These are phyloP conservation scores for Aproaerema taeniolella DNA, from an alignment of 2,888 invertebrate species.

Conservation along the genomic window DNA sequence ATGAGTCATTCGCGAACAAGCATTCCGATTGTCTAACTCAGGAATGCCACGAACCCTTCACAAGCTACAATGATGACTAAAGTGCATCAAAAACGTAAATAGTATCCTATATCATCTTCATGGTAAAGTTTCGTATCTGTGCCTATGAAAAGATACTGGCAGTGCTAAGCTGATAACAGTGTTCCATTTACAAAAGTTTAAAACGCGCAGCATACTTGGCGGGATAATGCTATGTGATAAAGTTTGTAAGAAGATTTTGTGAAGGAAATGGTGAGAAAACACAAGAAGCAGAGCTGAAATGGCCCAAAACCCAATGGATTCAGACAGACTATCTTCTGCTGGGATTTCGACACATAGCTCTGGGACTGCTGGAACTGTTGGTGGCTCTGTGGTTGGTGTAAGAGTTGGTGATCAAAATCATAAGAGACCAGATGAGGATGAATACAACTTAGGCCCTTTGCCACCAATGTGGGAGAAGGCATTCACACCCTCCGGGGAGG, in stretches of 20 bases:
- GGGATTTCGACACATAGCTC: conserved; percentile 71
- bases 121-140: not conserved
- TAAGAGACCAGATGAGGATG: conserved; percentile 79
- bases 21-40: conserved; percentile 62
- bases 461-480: conserved; percentile 99
- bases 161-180: not conserved
- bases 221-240: conserved; percentile 18
- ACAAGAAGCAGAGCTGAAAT: conserved; percentile 37
- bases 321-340: conserved; percentile 68
- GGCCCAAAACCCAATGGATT: conserved; percentile 69
- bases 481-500: conserved; percentile 96
- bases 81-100: conserved; percentile 23
- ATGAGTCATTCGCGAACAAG: conserved; percentile 65
- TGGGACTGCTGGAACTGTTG: conserved; percentile 65
- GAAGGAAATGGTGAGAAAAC: not conserved
- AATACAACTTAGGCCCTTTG: conserved; percentile 91
- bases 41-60: too few species aligned
- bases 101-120: conserved; percentile 1
- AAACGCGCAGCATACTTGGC: conserved; percentile 15
- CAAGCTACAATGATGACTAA: conserved; percentile 61
- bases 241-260: not conserved
- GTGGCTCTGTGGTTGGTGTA: conserved; percentile 68
- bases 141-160: conserved; percentile 1
- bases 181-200: conserved; percentile 20
- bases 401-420: conserved; percentile 54